Evolutionary conservation across 2,113 vertebrate genomes (phyloP), one percentile per base, ranked within the genome.

Genomic region (Nothobranchius kuhntae): DNA sequence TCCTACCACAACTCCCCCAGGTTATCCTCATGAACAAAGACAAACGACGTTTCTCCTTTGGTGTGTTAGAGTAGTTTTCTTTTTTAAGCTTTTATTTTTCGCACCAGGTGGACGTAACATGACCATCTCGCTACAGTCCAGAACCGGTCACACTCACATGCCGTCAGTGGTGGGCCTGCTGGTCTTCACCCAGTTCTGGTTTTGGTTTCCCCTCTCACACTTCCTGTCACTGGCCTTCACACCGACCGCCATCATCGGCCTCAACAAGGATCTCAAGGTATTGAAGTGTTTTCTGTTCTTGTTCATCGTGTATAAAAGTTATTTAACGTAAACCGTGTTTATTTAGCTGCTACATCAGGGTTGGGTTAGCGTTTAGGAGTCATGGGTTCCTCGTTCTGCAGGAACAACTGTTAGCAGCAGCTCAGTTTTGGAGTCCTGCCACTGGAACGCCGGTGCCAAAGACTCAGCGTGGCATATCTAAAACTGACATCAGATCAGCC

Each of bases 251-350:
- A 97, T 99, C 84, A 99, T 99, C 42, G 95, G 97, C 73, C 97
- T 99, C 77, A 99, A 99, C 93, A 99, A 99, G 81, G 98, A 99
- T 88, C 94, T 99, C 57, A 99, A 99, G 96, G 98, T 99, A 94
- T 0, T 10, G 1, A 30, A 24, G 26, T 4, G 1, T 21, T 9
- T 26, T 2, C 30, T 2, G 9, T 7, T 35, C 14, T 3, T 24
- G n/a, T 50, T 3, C 12, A 5, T 4, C 58, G 15, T 58, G 50
- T 65, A 3, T 4, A 30, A 30, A 30, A 30, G 30, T 30, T 30
- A 30, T 30, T 30, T 30, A 30, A 30, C 30, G 4, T 40, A 40
- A 40, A 40, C 1, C 7, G 38, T 40, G 38, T 30, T 6, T 13
- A 9, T 53, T 24, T 26, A 3, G 45, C 45, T 47, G 45, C 5